Evolutionary conservation across 2,888 invertebrate species (phyloP), one percentile per base, ranked within the genome.

Genomic region (Athalia rosae): DNA sequence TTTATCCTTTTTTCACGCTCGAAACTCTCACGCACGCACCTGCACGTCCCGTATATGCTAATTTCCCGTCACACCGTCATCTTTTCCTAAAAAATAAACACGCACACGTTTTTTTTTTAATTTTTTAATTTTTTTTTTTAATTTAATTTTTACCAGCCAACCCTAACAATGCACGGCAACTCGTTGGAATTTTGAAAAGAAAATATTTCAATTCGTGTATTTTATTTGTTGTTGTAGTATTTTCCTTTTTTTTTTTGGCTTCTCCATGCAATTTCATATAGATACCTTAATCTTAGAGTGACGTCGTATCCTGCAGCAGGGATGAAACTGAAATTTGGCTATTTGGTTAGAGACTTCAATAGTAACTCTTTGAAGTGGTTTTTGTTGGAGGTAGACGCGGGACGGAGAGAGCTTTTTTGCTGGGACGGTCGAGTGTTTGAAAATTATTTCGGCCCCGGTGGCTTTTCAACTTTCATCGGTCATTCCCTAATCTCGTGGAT

Each of bases 11-110:
- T 62, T 62, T 43, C 13, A 45, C 45, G 6, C 41, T 45, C 15
- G 47, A 13, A 15, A 9, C 48, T 48, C 15, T 0, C 9, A 53
- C 66, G 66, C 47, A 6, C n/a, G n/a, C 45, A n/a, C 64, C 43
- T n/a, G n/a, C 2, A 43, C 66, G 9, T 53, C 28, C 3, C 50
- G 53, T 43, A 43, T 56, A 69, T 53, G 69, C 5, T 53, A 56
- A 69, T 69, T 43, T 56, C 5, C 69, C 53, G 50, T 69, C 69
- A 69, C 9, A 28, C 56, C 69, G 13, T 69, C 69, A 7, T 69
- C 69, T 41, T 69, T 11, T n/a, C n/a, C 53, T 48, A 11, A 11
- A 5, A 63, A 9, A 15, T 4, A 11, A 69, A 69, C 41, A 53
- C n/a, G 41, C 53, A 28, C 43, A 69, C 15, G 28, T 28, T 53